Evolutionary conservation across 2,888 invertebrate genomes (phyloP).

Genomic region (Balanococcus diminutus): DNA sequence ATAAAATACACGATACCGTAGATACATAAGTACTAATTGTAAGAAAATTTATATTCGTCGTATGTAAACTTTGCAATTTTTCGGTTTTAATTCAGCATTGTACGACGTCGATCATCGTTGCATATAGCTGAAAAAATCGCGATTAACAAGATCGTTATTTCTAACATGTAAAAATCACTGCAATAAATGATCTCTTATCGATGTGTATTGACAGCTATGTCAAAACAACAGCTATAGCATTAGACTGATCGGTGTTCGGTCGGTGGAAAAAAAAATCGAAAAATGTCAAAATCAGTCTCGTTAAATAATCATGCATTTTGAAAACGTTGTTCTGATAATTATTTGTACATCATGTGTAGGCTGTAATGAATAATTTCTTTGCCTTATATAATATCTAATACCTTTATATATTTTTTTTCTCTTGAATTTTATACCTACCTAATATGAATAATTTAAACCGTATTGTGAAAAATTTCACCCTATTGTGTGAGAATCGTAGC

Average conservation of each 20-base stretch:
- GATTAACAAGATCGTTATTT: background rate
- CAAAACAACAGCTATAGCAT: background rate
- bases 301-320: background rate
- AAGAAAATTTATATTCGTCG: constrained; percentile 14
- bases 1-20: background rate
- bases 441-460: background rate
- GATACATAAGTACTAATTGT: constrained; percentile 13
- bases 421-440: background rate
- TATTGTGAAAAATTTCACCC: background rate
- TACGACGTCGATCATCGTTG: background rate
- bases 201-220: background rate
- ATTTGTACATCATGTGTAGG: background rate
- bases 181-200: background rate
- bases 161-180: background rate
- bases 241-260: background rate
- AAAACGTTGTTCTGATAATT: background rate
- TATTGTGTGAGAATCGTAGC: background rate
- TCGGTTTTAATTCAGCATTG: background rate
- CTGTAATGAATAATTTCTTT: background rate
- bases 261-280: background rate
- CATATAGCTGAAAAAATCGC: background rate
- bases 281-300: background rate
- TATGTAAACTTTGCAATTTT: background rate
- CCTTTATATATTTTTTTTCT: background rate
- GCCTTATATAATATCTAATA: no score